Conservation (phyloP, 2,888 invertebrate genomes). For the Drosophila recens region DNA sequence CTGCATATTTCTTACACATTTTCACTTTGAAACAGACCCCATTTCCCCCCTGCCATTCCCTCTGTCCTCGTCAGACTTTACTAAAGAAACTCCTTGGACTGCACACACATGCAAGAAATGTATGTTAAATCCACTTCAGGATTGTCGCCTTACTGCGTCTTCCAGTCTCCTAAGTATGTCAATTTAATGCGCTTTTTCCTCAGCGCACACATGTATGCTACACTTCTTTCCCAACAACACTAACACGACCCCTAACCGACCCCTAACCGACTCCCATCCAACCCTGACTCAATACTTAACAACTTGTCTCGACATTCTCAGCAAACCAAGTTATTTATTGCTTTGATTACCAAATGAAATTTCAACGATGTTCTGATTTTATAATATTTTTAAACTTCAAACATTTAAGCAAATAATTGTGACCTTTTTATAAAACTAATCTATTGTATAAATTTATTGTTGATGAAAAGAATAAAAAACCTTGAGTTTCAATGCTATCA, state of each 20-base stretch:
- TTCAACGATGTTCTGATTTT: neutral
- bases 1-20: slow-evolving; percentile 75
- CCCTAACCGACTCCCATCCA: slow-evolving; percentile 2
- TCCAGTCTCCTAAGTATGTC: slow-evolving; percentile 33
- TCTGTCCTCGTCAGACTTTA: slow-evolving; percentile 32
- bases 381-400: neutral
- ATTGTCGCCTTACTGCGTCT: slow-evolving; percentile 33
- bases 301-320: slow-evolving; percentile 12
- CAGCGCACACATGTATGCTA: slow-evolving; percentile 56
- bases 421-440: neutral
- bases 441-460: no score
- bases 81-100: slow-evolving; percentile 38
- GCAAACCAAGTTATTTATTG: neutral
- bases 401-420: neutral
- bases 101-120: slow-evolving; percentile 17
- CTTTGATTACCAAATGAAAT: neutral
- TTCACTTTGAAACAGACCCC: slow-evolving; percentile 67
- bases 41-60: slow-evolving; percentile 11
- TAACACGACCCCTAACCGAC: neutral
- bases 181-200: slow-evolving; percentile 53
- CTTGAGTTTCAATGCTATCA: no score
- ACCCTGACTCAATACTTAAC: slow-evolving; percentile 10
- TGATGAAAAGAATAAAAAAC: neutral
- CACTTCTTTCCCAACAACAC: slow-evolving; percentile 16
- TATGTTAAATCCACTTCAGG: slow-evolving; percentile 47